Conservation (phyloP, 2,888 invertebrate genomes). For the Agonopterix arenella region DNA sequence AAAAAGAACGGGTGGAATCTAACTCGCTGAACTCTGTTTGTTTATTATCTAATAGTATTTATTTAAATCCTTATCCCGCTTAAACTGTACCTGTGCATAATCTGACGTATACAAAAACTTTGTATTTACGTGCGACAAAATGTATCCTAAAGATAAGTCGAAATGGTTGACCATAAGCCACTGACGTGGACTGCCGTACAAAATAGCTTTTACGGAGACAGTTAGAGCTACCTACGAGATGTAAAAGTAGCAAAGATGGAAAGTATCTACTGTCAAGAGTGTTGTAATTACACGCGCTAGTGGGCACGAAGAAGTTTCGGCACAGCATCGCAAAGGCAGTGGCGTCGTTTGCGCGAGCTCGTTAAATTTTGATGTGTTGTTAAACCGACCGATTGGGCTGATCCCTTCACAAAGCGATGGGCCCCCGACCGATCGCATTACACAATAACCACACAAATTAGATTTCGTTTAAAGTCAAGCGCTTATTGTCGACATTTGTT, state of each 20-base stretch:
- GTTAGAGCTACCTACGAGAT: background rate
- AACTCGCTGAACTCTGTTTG: conserved; percentile 53
- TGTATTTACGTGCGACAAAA: conserved; percentile 58
- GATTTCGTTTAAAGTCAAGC: conserved; percentile 75
- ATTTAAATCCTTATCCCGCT: conserved; percentile 62
- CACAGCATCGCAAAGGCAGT: conserved; percentile 26
- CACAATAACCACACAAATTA: conserved; percentile 75
- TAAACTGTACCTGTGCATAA: conserved; percentile 64
- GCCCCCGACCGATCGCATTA: conserved; percentile 56
- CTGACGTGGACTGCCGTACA: conserved; percentile 1
- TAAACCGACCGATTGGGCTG: conserved; percentile 66
- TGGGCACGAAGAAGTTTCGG: conserved; percentile 42
- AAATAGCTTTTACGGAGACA: background rate
- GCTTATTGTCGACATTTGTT: conserved; percentile 66
- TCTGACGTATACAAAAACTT: conserved; percentile 45
- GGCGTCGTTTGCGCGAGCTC: conserved; percentile 59
- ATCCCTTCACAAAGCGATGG: conserved; percentile 49
- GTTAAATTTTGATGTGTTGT: conserved; percentile 74
- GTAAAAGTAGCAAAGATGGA: conserved; percentile 9
- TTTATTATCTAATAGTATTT: conserved; percentile 69
- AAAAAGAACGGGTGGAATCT: conserved; percentile 26
- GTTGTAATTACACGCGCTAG: conserved; percentile 64
- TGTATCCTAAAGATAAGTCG: conserved; percentile 43
- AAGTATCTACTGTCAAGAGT: conserved; percentile 25
- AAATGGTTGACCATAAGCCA: conserved; percentile 32